Percentiles rank a stretch among this genome's conserved stretches.
Conservation (phyloP, 2,113 vertebrate genomes). For the Syrmaticus mikado region DNA sequence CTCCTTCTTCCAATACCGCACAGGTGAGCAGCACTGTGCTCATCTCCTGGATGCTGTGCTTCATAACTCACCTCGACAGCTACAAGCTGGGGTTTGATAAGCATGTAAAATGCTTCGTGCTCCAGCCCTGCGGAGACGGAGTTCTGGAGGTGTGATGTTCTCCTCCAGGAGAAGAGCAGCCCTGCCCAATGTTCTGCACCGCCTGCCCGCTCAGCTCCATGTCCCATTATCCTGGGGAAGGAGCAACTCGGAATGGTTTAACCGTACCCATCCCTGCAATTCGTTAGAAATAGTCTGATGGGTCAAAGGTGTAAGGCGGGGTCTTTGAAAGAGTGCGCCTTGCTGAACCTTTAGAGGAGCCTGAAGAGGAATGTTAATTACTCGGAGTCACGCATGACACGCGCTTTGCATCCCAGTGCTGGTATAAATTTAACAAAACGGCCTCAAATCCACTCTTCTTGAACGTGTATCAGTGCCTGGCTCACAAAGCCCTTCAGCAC, state of each 20-base stretch:
- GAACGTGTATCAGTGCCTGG: rapidly evolving
- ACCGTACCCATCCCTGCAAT: background rate
- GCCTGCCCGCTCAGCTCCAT: background rate
- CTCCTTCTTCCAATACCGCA: background rate
- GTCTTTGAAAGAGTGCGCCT: background rate
- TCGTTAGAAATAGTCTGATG: background rate
- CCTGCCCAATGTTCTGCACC: background rate
- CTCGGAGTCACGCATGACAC: rapidly evolving
- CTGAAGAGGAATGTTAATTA: slow-evolving; percentile 59
- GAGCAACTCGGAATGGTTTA: background rate
- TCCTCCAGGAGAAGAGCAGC: background rate
- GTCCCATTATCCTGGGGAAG: background rate
- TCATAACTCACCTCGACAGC: rapidly evolving
- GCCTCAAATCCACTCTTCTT: background rate
- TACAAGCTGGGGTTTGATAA: background rate
- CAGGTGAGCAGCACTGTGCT: background rate
- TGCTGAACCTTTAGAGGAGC: slow-evolving; percentile 11
- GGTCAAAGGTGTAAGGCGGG: slow-evolving; percentile 8
- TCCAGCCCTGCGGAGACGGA: background rate
- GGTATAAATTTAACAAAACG: slow-evolving; percentile 1
- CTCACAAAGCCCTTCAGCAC: background rate
- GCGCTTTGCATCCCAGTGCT: background rate
- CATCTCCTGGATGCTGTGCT: background rate
- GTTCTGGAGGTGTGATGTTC: background rate
- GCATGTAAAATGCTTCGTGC: background rate